These are phyloP conservation scores for Phyto melanocephala DNA, from an alignment of 2,888 invertebrate genomes.

Conservation along the genomic window DNA sequence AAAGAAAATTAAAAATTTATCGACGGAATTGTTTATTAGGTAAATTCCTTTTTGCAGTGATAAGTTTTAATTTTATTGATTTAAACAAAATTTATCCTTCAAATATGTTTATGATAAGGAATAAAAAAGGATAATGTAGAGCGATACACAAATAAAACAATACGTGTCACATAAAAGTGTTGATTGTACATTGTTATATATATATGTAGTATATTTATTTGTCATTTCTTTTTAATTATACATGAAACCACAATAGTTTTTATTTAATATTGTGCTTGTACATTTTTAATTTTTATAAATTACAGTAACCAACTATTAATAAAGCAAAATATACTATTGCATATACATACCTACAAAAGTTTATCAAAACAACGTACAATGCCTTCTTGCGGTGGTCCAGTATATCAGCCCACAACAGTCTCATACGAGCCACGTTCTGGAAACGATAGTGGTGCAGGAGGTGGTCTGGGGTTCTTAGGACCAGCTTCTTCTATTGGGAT, in stretches of 20 bases:
- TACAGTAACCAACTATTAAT: not conserved
- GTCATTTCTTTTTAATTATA: conserved; percentile 24
- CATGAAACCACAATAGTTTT: conserved; percentile 5
- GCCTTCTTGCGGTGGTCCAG: conserved; percentile 79
- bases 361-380: conserved; percentile 50
- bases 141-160: not conserved
- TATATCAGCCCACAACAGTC: conserved; percentile 89
- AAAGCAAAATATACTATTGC: not conserved
- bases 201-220: not conserved
- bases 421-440: conserved; percentile 83
- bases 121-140: not conserved
- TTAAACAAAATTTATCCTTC: conserved; percentile 28
- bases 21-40: not conserved
- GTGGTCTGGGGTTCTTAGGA: conserved; percentile 67
- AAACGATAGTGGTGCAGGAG: conserved; percentile 57
- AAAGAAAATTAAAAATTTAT: not conserved
- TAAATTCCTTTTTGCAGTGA: not conserved
- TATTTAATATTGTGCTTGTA: not conserved
- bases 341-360: not conserved
- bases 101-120: conserved; percentile 6
- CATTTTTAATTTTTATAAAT: not conserved
- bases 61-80: not conserved
- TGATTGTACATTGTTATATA: not conserved
- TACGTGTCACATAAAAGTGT: conserved; percentile 43
- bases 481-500: conserved; percentile 70